Evolutionary conservation across 2,113 vertebrate genomes (phyloP), one percentile per base, ranked within the genome.

Genomic region (Tricholaema leucomelas): DNA sequence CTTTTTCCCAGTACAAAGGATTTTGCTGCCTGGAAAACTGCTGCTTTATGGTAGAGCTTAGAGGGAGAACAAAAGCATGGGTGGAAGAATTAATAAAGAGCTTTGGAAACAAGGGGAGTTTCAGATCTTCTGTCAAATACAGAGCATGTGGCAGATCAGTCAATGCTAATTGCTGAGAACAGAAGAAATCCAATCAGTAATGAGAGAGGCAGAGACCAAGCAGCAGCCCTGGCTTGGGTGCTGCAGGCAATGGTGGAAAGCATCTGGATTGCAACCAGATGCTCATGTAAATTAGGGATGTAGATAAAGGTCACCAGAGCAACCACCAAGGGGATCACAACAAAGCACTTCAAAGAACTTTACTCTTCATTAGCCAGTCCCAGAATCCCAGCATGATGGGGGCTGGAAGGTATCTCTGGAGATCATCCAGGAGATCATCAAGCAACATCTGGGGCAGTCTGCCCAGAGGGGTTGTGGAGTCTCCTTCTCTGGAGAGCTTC

Each of bases 171-270:
- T 25, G 54, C 59, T 60, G 24, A 35, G 27, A 13, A 42, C 24
- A 55, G 38, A 10, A 10, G 24, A 15, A 56, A 46, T 5, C 9
- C 23, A 5, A 4, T 11, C 8, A 30, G 11, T 18, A 15, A 18
- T 3, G n/a, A 21, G 8, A 27, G 48, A 23, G 65, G 18, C 61
- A 23, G 40, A 20, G 35, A 12, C 8, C 6, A 5, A 52, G 31
- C 27, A 14, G 48, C 80, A n/a, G 28, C 40, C 30, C 33, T 40
- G 13, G 0, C 24, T 6, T 10, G 0, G 5, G 35, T 1, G 1
- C 60, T 15, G 21, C 8, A 1, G 17, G 40, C 38, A 55, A 46
- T 3, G 2, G 23, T 21, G 19, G 13, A n/a, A 24, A 52, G 54
- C 10, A 0, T 9, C 42, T 42, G 71, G 15, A 21, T 8, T 1